phyloP scores from a whole-genome alignment of 2,888 invertebrate species.

The Acanthacorydalis orientalis region DNA sequence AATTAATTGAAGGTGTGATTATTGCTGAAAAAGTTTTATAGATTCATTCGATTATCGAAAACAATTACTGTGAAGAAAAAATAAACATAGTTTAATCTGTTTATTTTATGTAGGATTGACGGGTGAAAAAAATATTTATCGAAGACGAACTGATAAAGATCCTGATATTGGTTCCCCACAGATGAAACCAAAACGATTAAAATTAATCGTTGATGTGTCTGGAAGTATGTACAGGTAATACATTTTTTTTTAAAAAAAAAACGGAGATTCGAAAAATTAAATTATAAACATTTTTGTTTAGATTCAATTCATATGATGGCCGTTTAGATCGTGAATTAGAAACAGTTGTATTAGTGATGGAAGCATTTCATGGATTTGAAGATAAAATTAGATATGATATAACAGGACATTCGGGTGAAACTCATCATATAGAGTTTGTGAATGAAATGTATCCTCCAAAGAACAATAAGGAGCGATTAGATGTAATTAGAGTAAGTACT shows the following conservation, averaged over 20 bases:
- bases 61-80: background rate
- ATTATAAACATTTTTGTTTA: slow-evolving; percentile 16
- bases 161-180: slow-evolving; percentile 80
- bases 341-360: slow-evolving; percentile 76
- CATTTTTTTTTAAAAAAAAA: background rate
- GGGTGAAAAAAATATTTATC: slow-evolving; percentile 84
- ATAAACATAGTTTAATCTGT: background rate
- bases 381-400: slow-evolving; percentile 84
- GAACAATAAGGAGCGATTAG: slow-evolving; percentile 75
- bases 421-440: slow-evolving; percentile 53
- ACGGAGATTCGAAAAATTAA: slow-evolving; percentile 3
- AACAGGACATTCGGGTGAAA: slow-evolving; percentile 87
- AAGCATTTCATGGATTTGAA: slow-evolving; percentile 78
- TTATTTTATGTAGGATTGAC: slow-evolving; percentile 41
- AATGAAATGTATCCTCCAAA: slow-evolving; percentile 54
- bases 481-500: slow-evolving; percentile 44
- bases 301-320: slow-evolving; percentile 90
- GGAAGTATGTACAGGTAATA: slow-evolving; percentile 84
- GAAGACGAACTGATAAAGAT: slow-evolving; percentile 65
- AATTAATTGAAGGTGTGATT: slow-evolving; percentile 70
- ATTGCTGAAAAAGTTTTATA: background rate
- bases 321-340: slow-evolving; percentile 83
- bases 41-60: background rate
- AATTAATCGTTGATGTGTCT: slow-evolving; percentile 81
- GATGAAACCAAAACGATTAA: slow-evolving; percentile 71